Evolutionary conservation across 2,113 vertebrate species (phyloP).

Genomic region (Phrynosoma blainvillii): DNA sequence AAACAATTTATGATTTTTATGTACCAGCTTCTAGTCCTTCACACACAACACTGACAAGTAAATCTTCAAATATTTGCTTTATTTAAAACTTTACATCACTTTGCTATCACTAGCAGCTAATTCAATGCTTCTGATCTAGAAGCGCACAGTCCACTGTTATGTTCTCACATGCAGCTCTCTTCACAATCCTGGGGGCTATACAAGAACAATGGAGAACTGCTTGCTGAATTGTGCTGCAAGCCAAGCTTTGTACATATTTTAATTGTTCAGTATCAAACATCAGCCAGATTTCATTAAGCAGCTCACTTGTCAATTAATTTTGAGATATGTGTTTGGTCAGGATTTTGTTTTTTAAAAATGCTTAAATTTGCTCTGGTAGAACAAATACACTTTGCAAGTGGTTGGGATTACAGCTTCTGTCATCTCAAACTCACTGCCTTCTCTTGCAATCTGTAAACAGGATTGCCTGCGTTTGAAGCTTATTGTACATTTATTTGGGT

Average conservation of each 20-base stretch:
- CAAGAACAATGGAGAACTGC: background rate
- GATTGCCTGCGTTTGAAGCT: too few species aligned
- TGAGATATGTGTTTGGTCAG: too few species aligned
- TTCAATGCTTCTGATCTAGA: background rate
- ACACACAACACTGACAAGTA: background rate
- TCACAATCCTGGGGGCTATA: background rate
- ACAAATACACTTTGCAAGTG: too few species aligned
- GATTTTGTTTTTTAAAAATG: too few species aligned
- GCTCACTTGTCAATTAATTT: too few species aligned
- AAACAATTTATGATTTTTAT: background rate
- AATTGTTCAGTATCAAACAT: background rate
- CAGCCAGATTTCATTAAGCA: background rate
- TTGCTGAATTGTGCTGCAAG: background rate
- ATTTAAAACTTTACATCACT: background rate
- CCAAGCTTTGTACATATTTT: background rate
- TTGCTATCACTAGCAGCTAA: background rate
- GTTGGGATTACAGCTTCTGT: too few species aligned
- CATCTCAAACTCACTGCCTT: too few species aligned
- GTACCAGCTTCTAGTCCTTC: background rate
- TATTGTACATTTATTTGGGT: too few species aligned
- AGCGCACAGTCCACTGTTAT: background rate
- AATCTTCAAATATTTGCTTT: background rate
- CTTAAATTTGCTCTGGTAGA: too few species aligned
- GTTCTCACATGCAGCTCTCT: background rate
- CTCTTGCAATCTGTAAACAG: too few species aligned